phyloP scores from a whole-genome alignment of 2,113 vertebrate genomes.

The Todiramphus saurophagus region DNA sequence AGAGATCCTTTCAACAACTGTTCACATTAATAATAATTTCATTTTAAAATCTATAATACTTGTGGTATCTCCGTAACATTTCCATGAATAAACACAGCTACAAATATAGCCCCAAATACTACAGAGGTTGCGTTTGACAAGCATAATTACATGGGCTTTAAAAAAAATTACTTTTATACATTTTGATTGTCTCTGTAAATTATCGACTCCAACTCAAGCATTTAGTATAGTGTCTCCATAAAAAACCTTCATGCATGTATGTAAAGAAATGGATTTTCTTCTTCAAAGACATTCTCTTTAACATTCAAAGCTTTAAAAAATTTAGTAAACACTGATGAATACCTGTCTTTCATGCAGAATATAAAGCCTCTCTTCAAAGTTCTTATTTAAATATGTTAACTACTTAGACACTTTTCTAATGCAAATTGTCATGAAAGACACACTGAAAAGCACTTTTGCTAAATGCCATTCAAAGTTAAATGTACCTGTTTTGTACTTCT shows the following conservation, averaged over 20 bases:
- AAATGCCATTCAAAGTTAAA: conserved; percentile 49
- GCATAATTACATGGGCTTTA: neutral
- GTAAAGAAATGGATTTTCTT: conserved; percentile 5
- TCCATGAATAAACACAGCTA: neutral
- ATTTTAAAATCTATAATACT: neutral
- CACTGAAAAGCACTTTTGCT: conserved; percentile 24
- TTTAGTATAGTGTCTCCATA: neutral
- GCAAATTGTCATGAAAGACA: conserved; percentile 56
- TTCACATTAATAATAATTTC: neutral
- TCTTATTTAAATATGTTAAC: conserved; percentile 55
- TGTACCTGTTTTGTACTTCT: conserved; percentile 38
- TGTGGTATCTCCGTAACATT: neutral
- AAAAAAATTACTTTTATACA: neutral
- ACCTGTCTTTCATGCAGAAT: conserved; percentile 30
- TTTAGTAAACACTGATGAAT: conserved; percentile 21
- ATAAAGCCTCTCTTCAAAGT: conserved; percentile 38
- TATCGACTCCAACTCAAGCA: neutral
- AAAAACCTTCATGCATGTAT: neutral
- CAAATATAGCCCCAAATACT: neutral
- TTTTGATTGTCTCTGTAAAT: neutral
- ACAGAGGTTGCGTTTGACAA: neutral
- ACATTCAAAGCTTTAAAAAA: neutral
- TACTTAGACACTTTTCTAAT: conserved; percentile 49
- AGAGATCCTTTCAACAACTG: neutral
- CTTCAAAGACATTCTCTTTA: conserved; percentile 6